Percentiles rank a stretch among this genome's conserved stretches.
These are phyloP conservation scores for Bungarus multicinctus DNA, from an alignment of 2,113 vertebrate species.

Conservation along the genomic window DNA sequence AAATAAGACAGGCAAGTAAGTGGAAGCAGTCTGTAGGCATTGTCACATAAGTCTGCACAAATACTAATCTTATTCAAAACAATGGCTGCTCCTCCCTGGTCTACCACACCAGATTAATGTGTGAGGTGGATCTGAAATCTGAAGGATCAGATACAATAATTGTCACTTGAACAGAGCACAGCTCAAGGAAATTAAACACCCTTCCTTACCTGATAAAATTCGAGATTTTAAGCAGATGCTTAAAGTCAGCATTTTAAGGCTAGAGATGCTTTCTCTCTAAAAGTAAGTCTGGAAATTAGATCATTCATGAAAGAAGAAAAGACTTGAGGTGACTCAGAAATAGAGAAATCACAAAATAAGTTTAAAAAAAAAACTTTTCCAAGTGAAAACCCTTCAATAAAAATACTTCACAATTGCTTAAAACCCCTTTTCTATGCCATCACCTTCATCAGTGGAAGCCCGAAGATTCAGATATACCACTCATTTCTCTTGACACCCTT, in stretches of 20 bases:
- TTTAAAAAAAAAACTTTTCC: not conserved
- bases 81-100: not conserved
- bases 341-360: not conserved
- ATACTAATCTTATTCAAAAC: not conserved
- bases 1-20: not conserved
- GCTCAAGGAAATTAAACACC: not conserved
- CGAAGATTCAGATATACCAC: not conserved
- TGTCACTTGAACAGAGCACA: not conserved
- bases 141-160: not conserved
- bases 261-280: not conserved
- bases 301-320: not conserved
- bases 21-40: too few relatives aligned
- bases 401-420: not conserved
- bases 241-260: not conserved
- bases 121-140: too few relatives aligned
- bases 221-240: not conserved
- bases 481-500: not conserved
- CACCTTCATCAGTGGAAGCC: not conserved
- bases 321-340: not conserved
- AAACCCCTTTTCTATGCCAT: not conserved
- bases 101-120: not conserved
- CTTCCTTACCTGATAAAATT: not conserved
- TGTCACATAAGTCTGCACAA: not conserved
- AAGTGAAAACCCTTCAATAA: not conserved
- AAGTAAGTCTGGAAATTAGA: not conserved